These are phyloP conservation scores for Armadillidium nasatum DNA, from an alignment of 1,140 invertebrate genomes.

Conservation along the genomic window DNA sequence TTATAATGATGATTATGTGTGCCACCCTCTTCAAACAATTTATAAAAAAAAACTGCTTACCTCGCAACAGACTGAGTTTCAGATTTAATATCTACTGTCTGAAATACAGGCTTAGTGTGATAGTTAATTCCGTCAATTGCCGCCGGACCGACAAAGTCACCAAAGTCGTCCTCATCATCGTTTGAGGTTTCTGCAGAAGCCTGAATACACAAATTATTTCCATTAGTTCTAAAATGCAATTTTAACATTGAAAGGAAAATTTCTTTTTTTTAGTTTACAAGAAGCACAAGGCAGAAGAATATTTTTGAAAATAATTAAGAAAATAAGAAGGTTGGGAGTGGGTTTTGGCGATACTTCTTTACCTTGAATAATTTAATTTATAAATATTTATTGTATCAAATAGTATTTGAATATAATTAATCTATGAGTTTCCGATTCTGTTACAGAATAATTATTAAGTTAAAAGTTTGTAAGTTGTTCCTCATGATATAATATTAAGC, in stretches of 20 bases:
- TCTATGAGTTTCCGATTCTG: too few relatives aligned
- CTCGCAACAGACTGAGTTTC: conserved; percentile 39
- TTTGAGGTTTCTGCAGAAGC: background rate
- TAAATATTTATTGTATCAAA: too few relatives aligned
- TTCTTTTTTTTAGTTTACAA: background rate
- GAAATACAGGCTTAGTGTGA: background rate
- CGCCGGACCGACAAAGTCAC: conserved; percentile 54
- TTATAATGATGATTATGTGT: too few relatives aligned
- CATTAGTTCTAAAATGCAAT: background rate
- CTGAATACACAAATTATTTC: background rate
- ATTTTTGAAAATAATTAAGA: background rate
- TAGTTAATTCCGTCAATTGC: background rate
- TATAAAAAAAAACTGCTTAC: background rate
- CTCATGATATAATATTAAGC: too few relatives aligned
- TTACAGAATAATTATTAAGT: too few relatives aligned
- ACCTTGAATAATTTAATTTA: too few relatives aligned
- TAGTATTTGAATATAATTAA: too few relatives aligned
- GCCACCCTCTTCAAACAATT: too few relatives aligned
- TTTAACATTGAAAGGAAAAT: background rate
- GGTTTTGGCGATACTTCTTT: too few relatives aligned
- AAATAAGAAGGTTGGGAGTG: too few relatives aligned
- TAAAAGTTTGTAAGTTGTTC: too few relatives aligned
- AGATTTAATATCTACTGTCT: conserved; percentile 21
- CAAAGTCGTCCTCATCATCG: conserved; percentile 55
- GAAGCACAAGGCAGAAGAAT: background rate